Conservation (phyloP, 1,140 invertebrate species). For the Drosophila arawakana region DNA sequence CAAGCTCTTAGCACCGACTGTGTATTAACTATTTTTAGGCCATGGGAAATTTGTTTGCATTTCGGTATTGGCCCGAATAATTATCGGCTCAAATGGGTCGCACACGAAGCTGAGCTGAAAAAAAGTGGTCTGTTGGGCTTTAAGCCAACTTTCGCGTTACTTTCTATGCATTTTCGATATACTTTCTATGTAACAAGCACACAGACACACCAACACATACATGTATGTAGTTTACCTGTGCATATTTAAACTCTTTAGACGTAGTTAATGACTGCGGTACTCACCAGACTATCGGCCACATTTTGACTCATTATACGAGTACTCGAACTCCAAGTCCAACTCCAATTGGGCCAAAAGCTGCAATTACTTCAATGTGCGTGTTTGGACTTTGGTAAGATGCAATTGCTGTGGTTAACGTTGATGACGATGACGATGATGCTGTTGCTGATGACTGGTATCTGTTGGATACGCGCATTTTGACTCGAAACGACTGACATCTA, state of each 20-base stretch:
- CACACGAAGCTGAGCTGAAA: background rate
- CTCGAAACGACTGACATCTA: conserved; percentile 58
- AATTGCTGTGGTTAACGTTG: conserved; percentile 44
- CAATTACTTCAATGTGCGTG: conserved; percentile 77
- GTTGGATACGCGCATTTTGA: conserved; percentile 75
- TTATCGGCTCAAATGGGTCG: conserved; percentile 53
- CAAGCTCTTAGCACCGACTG: background rate
- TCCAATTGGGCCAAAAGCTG: conserved; percentile 39
- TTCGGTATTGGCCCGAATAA: conserved; percentile 39
- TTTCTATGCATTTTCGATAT: conserved; percentile 62
- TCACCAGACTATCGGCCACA: conserved; percentile 84
- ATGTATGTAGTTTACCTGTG: background rate
- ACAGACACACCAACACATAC: background rate
- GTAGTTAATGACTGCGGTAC: conserved; percentile 52
- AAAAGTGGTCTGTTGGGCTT: conserved; percentile 13
- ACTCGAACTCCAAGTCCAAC: conserved; percentile 51
- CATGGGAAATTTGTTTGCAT: background rate
- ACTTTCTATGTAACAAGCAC: conserved; percentile 49
- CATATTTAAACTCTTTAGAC: conserved; percentile 16
- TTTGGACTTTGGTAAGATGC: conserved; percentile 68
- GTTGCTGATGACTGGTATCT: conserved; percentile 63
- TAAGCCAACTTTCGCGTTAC: conserved; percentile 33
- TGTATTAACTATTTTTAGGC: conserved; percentile 24
- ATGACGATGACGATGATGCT: conserved; percentile 44
- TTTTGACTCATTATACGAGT: conserved; percentile 82